Base-by-base conservation (phyloP, 2,797 vertebrate species). In the Enteromius thamalakanensis region DNA sequence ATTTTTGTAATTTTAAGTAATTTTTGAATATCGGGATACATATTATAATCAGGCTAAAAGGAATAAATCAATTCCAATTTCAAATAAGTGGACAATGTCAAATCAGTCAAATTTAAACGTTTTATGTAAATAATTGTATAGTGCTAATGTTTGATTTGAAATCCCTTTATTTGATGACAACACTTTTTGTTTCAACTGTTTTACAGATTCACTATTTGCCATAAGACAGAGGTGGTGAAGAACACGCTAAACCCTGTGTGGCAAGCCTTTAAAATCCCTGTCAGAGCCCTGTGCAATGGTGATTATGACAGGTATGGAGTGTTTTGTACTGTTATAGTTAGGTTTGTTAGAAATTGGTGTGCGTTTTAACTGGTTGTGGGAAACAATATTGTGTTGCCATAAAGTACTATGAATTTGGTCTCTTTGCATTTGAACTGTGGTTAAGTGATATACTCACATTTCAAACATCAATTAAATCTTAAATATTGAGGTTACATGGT, bases 151-250 rank as follows among this genome's bases (percentile, higher is more conserved):
- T 75, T 58, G 32, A 55, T 21, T 37, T 55, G 11, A 72, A 72
- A 34, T 9, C 34, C 3, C 14, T 17, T 64, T 7, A 58, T 34
- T 58, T 21, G 29, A 60, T 29, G 37, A 47, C n/a, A 12, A 17
- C 17, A 21, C 32, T 7, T 55, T 21, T 64, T 82, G 10, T 29
- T 75, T 12, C 10, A 19, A 21, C 67, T 23, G 9, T 58, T 85
- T 90, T 69, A 3, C 86, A 98, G 97, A 89, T 98, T 97, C 89
- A 98, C 96, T 82, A 96, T 98, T 89, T 97, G 96, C 91, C 97
- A 97, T 90, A 97, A 97, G 91, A 98, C 97, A 32, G 97, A 98
- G 90, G 96, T 98, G 29, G 89, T 97, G 88, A 98, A 98, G 93
- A 97, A 97, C 87, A 98, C 96, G 0, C 86, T 97, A 89, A 97